A percentile compares a stretch with the other conserved stretches of the same genome.
phyloP scores from a whole-genome alignment of 2,888 invertebrate genomes.

The Antheraea yamamai region DNA sequence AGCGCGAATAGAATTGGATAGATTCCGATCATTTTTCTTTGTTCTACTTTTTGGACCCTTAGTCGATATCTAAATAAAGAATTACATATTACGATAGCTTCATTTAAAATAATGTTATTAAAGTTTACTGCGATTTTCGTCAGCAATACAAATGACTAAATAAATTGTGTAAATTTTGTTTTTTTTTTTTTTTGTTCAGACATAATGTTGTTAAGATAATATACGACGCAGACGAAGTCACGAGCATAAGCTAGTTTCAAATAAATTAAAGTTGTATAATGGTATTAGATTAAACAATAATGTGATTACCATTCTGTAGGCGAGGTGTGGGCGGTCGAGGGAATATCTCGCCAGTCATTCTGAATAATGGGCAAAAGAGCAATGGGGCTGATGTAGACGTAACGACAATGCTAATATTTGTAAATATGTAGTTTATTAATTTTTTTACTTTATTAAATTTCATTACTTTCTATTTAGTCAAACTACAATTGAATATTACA shows the following conservation, averaged over 20 bases:
- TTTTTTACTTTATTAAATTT: neutral
- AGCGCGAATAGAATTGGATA: too few species aligned
- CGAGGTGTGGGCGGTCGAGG: slow-evolving; percentile 2
- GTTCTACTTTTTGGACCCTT: too few species aligned
- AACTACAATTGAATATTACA: neutral
- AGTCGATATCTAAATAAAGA: too few species aligned
- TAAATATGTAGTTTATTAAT: neutral
- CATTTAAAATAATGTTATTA: too few species aligned
- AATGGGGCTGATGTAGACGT: neutral
- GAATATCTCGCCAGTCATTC: slow-evolving; percentile 17
- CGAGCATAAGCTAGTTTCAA: neutral
- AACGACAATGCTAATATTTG: neutral
- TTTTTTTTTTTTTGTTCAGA: too few species aligned
- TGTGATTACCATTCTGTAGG: slow-evolving; percentile 1
- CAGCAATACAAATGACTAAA: too few species aligned
- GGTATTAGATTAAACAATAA: neutral
- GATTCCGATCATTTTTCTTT: too few species aligned
- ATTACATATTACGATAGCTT: too few species aligned
- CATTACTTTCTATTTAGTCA: neutral
- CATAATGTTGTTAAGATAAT: too few species aligned
- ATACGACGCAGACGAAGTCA: too few species aligned
- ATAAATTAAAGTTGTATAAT: neutral
- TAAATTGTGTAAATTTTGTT: too few species aligned
- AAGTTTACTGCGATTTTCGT: too few species aligned
- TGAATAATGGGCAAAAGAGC: slow-evolving; percentile 10